These are phyloP conservation scores for Perca schrenkii DNA, from an alignment of 2,113 vertebrate genomes.

Conservation along the genomic window DNA sequence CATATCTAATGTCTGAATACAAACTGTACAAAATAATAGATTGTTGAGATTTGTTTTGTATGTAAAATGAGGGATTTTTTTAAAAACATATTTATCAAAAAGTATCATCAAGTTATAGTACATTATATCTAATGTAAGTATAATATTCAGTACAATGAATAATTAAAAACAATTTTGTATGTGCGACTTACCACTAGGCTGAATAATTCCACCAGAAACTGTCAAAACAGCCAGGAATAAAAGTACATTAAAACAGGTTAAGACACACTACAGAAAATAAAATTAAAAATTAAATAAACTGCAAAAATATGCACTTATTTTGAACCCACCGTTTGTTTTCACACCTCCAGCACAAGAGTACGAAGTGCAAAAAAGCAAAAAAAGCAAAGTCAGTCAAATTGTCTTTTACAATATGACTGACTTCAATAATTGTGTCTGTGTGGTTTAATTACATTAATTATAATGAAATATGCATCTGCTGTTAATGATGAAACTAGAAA, in stretches of 20 bases:
- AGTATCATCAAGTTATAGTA: background rate
- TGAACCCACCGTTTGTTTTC: conserved; percentile 67
- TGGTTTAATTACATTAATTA: background rate
- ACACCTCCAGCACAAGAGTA: background rate
- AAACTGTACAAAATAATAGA: background rate
- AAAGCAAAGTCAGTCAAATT: conserved; percentile 15
- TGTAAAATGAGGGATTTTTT: background rate
- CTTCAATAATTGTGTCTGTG: background rate
- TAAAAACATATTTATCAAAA: conserved; percentile 66
- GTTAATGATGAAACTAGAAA: background rate
- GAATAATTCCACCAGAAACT: conserved; percentile 76
- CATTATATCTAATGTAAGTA: too few species aligned
- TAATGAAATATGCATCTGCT: background rate
- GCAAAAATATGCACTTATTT: background rate
- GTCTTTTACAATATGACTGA: background rate
- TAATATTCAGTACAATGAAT: background rate
- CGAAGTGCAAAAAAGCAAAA: background rate
- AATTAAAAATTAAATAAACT: background rate
- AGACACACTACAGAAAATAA: background rate
- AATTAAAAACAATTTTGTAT: background rate
- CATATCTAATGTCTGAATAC: background rate
- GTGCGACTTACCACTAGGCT: conserved; percentile 71
- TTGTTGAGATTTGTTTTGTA: background rate
- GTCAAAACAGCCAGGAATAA: conserved; percentile 20
- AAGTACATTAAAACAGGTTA: background rate